Evolutionary conservation across 2,113 vertebrate species (phyloP).

Genomic region (Nyctibius bracteatus): DNA sequence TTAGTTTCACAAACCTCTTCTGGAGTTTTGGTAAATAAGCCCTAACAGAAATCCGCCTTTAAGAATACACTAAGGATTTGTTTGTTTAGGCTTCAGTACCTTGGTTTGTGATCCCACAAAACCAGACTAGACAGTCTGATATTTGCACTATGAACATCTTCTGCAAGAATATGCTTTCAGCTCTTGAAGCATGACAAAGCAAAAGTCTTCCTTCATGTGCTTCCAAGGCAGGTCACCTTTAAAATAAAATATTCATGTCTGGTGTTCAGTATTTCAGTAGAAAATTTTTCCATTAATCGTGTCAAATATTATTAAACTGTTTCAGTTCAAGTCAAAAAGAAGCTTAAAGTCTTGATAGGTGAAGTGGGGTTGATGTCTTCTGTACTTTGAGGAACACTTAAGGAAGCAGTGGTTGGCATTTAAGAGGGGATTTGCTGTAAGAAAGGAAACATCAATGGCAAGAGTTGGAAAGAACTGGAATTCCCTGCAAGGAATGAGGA

Average conservation of each 20-base stretch:
- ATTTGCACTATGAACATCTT: not conserved
- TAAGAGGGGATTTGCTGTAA: constrained; percentile 36
- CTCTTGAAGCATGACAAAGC: constrained; percentile 26
- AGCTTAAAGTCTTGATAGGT: constrained; percentile 47
- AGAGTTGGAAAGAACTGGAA: not conserved
- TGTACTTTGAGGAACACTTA: not conserved
- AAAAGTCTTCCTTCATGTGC: not conserved
- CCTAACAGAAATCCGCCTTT: not conserved
- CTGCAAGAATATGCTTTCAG: not conserved
- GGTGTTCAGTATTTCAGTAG: not conserved
- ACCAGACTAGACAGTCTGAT: not conserved
- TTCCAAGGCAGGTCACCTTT: constrained; percentile 44
- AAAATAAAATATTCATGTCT: constrained; percentile 28
- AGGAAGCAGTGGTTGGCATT: not conserved
- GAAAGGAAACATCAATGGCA: not conserved
- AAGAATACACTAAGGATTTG: not conserved
- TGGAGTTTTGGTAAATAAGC: not conserved
- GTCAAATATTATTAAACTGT: constrained; percentile 13
- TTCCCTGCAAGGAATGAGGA: not conserved
- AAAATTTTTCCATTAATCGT: constrained; percentile 2
- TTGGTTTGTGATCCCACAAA: not conserved
- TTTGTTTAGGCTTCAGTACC: not conserved
- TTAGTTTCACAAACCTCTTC: not conserved
- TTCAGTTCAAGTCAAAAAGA: constrained; percentile 23
- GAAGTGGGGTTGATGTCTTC: constrained; percentile 31